phyloP scores from a whole-genome alignment of 2,888 invertebrate genomes.

The Cantharis rufa region DNA sequence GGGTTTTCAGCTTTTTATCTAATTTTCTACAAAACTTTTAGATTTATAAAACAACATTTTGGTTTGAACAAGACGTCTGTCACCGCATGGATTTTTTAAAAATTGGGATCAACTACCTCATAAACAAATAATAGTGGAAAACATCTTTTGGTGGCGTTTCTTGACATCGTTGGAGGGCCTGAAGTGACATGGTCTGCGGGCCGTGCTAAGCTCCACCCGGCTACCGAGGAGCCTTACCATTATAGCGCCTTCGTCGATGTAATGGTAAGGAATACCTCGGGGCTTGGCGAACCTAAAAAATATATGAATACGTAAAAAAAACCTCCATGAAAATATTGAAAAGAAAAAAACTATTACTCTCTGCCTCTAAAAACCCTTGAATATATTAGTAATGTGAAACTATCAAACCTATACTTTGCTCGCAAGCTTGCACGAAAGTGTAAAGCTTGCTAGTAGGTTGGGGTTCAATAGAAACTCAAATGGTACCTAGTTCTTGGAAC shows the following conservation, averaged over 20 bases:
- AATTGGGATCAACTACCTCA: not conserved
- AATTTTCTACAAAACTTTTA: not conserved
- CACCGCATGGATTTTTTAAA: not conserved
- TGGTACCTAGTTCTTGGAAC: not conserved
- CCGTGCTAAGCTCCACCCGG: not conserved
- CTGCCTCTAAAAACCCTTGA: not conserved
- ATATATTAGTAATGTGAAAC: not conserved
- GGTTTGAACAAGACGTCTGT: not conserved
- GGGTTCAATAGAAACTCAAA: not conserved
- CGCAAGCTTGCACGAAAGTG: not conserved
- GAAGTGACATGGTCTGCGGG: not conserved
- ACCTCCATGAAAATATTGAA: not conserved
- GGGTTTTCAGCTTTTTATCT: not conserved
- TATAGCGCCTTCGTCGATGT: not conserved
- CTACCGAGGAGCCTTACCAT: not conserved
- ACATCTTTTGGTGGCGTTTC: not conserved
- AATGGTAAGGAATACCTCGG: not conserved
- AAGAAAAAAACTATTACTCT: not conserved
- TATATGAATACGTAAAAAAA: not conserved
- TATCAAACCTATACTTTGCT: not conserved
- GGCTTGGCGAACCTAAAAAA: not conserved
- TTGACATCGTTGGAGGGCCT: not conserved
- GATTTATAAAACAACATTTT: not conserved
- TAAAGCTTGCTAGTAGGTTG: not conserved
- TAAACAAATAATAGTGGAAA: not conserved